Evolutionary conservation across 2,113 vertebrate genomes (phyloP).

Genomic region (Elephas maximus): DNA sequence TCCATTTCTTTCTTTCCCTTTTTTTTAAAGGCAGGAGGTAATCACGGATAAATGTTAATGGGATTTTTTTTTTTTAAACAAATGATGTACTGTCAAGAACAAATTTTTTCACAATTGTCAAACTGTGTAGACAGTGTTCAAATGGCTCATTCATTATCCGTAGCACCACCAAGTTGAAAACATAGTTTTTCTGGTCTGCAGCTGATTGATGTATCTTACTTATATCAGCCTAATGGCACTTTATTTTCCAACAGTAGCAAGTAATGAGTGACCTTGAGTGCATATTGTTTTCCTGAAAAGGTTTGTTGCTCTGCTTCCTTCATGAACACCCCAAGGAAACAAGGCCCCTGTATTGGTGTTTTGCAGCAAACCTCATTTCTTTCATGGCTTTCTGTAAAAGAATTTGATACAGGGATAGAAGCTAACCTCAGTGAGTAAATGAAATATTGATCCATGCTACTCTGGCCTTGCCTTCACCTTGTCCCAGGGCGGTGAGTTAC

Average conservation of each 20-base stretch:
- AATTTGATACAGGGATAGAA: slow-evolving; percentile 98
- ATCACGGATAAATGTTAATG: slow-evolving; percentile 75
- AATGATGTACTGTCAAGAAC: slow-evolving; percentile 83
- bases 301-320: slow-evolving; percentile 87
- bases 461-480: slow-evolving; percentile 99
- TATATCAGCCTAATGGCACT: slow-evolving; percentile 91
- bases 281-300: slow-evolving; percentile 91
- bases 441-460: slow-evolving; percentile 99
- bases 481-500: slow-evolving; percentile 98
- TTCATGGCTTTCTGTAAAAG: slow-evolving; percentile 93
- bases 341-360: slow-evolving; percentile 92
- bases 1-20: no score
- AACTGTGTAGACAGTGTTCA: slow-evolving; percentile 86
- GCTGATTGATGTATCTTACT: slow-evolving; percentile 91
- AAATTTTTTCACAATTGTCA: slow-evolving; percentile 86
- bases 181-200: slow-evolving; percentile 86
- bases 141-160: slow-evolving; percentile 88
- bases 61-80: slow-evolving; percentile 78
- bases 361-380: slow-evolving; percentile 96
- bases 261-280: slow-evolving; percentile 94
- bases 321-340: slow-evolving; percentile 94
- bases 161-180: slow-evolving; percentile 86
- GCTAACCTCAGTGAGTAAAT: slow-evolving; percentile 98
- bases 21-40: slow-evolving; percentile 55
- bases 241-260: slow-evolving; percentile 91